These are phyloP conservation scores for Muscina levida DNA, from an alignment of 2,888 invertebrate genomes.

Conservation along the genomic window DNA sequence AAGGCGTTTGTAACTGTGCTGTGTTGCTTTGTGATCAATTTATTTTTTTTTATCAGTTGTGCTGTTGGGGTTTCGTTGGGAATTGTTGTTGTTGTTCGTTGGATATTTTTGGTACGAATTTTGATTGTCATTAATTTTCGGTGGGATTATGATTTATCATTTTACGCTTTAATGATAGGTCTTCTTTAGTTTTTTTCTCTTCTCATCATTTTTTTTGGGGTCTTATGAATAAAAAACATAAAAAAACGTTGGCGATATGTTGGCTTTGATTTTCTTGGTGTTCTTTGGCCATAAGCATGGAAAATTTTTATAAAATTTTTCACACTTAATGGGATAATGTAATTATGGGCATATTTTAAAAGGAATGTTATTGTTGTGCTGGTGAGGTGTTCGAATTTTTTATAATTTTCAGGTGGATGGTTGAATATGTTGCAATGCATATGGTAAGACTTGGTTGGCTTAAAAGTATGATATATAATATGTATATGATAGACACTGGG, in stretches of 20 bases:
- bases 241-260: background rate
- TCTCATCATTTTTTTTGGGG: background rate
- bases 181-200: background rate
- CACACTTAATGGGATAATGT: conserved; percentile 40
- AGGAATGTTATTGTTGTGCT: background rate
- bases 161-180: conserved; percentile 34
- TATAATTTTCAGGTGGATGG: too few relatives aligned
- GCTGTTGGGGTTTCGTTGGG: background rate
- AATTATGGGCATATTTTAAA: conserved; percentile 26
- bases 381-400: too few relatives aligned
- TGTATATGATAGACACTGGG: conserved; percentile 1
- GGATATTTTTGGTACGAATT: conserved; percentile 18
- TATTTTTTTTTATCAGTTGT: conserved; percentile 32
- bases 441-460: too few relatives aligned
- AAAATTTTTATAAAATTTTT: conserved; percentile 46
- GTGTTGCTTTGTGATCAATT: background rate
- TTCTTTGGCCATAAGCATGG: background rate
- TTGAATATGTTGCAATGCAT: too few relatives aligned
- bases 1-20: too few relatives aligned
- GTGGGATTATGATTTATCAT: conserved; percentile 58
- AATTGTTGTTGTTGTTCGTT: conserved; percentile 11
- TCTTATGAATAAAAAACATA: background rate
- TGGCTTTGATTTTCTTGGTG: conserved; percentile 3
- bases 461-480: too few relatives aligned
- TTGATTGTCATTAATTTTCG: conserved; percentile 53